These are phyloP conservation scores for Gryllus longicercus DNA, from an alignment of 2,888 invertebrate species.

Conservation along the genomic window DNA sequence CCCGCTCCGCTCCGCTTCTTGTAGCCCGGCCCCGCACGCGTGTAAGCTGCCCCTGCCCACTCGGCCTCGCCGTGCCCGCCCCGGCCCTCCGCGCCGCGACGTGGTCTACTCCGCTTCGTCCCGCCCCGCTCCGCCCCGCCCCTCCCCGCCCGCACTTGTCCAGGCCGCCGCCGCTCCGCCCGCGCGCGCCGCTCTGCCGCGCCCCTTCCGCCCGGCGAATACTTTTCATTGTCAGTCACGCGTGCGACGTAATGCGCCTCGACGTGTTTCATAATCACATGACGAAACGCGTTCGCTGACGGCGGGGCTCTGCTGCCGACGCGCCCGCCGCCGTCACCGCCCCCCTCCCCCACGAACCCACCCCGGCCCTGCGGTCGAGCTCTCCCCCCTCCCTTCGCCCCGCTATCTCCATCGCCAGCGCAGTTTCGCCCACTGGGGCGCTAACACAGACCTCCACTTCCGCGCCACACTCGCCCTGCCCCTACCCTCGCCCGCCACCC, in stretches of 20 bases:
- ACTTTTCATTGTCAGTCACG: neutral
- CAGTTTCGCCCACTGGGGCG: no score
- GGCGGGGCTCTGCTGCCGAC: neutral
- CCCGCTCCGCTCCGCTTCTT: no score
- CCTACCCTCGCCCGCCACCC: neutral
- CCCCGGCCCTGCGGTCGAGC: no score
- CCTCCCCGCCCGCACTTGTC: neutral
- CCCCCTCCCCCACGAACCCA: no score
- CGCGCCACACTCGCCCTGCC: neutral
- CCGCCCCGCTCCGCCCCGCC: neutral
- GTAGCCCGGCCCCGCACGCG: neutral
- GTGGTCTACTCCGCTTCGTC: no score
- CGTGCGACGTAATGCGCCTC: neutral
- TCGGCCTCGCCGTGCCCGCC: neutral
- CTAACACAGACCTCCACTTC: neutral
- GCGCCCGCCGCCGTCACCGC: neutral
- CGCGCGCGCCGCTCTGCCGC: neutral
- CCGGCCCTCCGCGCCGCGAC: neutral
- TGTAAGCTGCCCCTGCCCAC: neutral
- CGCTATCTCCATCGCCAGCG: no score
- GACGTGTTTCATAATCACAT: conserved; percentile 17
- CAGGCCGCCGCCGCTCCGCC: neutral
- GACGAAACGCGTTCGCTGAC: neutral
- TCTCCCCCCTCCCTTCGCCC: neutral
- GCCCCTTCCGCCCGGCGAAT: neutral